Percentiles rank a stretch among this genome's conserved stretches.
Conservation (phyloP, 1,140 invertebrate genomes). For the Drosophila nannoptera region DNA sequence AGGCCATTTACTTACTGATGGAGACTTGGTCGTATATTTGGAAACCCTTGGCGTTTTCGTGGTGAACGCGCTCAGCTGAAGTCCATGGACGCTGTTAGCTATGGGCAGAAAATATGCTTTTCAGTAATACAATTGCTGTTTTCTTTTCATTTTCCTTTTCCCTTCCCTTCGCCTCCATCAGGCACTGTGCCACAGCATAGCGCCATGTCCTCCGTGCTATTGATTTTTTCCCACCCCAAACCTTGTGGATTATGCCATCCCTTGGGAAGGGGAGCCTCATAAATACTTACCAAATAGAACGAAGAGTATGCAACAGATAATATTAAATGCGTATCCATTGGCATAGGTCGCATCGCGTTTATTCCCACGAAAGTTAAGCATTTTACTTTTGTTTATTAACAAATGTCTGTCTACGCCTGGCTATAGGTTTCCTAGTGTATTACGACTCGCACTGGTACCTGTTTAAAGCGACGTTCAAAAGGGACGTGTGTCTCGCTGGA, state of each 20-base stretch:
- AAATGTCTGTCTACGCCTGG: neutral
- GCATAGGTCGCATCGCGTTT: constrained; percentile 15
- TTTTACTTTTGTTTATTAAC: constrained; percentile 28
- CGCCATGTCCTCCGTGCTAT: constrained; percentile 34
- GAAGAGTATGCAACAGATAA: constrained; percentile 20
- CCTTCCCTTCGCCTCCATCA: neutral
- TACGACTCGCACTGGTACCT: constrained; percentile 32
- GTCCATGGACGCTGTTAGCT: constrained; percentile 52
- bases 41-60: constrained; percentile 81
- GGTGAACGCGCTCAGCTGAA: constrained; percentile 81
- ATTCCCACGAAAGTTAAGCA: constrained; percentile 26
- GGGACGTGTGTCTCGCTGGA: constrained; percentile 56
- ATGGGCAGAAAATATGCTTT: constrained; percentile 18
- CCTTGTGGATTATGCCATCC: neutral
- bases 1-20: constrained; percentile 78
- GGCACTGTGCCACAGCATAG: constrained; percentile 55
- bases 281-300: constrained; percentile 42
- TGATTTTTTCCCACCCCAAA: constrained; percentile 50
- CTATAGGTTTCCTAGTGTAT: neutral
- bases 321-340: constrained; percentile 15
- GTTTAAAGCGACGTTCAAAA: constrained; percentile 19
- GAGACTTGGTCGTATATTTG: constrained; percentile 81
- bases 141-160: constrained; percentile 12
- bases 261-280: neutral
- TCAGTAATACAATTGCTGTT: constrained; percentile 8